Conservation (phyloP, 2,888 invertebrate genomes). For the Drosophila formosana region DNA sequence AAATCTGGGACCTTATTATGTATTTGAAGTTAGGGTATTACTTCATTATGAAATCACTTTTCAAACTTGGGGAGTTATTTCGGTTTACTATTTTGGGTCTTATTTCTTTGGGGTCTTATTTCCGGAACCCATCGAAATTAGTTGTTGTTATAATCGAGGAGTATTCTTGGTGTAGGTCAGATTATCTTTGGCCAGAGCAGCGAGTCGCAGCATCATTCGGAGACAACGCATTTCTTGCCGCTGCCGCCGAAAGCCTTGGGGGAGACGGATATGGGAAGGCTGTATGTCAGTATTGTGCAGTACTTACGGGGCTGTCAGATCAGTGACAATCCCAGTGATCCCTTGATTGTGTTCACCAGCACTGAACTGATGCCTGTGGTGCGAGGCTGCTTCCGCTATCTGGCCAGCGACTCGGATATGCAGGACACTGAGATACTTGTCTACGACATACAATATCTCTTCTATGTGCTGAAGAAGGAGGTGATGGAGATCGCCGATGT, state of each 20-base stretch:
- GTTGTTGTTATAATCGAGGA: no score
- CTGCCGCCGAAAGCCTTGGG: constrained; percentile 84
- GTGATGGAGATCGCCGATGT: constrained; percentile 72
- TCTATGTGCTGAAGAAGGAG: constrained; percentile 80
- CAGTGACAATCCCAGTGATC: constrained; percentile 20
- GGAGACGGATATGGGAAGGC: constrained; percentile 71
- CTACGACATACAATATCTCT: constrained; percentile 79
- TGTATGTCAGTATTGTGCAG: constrained; percentile 84
- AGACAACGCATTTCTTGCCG: constrained; percentile 85
- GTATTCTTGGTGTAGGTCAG: constrained; percentile 52
- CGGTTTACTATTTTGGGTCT: no score
- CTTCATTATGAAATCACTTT: no score
- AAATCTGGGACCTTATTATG: no score
- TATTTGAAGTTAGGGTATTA: no score
- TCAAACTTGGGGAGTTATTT: no score
- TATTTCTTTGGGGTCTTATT: no score
- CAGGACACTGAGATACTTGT: constrained; percentile 53
- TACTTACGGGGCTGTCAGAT: constrained; percentile 80
- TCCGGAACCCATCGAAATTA: no score
- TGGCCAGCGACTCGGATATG: constrained; percentile 62
- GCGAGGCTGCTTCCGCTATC: constrained; percentile 77
- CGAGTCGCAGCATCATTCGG: constrained; percentile 84
- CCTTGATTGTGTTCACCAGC: constrained; percentile 85
- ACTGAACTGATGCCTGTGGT: constrained; percentile 78
- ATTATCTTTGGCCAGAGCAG: constrained; percentile 85